Evolutionary conservation across 2,888 invertebrate genomes (phyloP), one percentile per base, ranked within the genome.

Genomic region (Polia nebulosa): DNA sequence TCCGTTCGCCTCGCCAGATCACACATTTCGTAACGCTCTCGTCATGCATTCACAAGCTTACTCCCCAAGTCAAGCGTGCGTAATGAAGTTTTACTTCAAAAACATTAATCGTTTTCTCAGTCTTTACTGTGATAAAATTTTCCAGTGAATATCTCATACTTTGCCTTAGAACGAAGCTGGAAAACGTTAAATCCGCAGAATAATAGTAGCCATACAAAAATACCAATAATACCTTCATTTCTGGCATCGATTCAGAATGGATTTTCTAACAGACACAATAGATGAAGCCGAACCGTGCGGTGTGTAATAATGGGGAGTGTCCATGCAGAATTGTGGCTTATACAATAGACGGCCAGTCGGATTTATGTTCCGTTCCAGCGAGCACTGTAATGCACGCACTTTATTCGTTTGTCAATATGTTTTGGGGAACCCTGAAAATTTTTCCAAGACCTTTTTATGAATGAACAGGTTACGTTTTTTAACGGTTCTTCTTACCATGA

Each of bases 271-370:
- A 83, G 83, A 84, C 85, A 88, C 84, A 88, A 85, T 86, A 80
- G 73, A 44, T 52, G 82, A 81, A 84, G 69, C 64, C 75, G 82
- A 82, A 64, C 71, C 29, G 64, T 72, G 72, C 78, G 76, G 76
- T 84, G 80, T 84, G 87, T 89, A 87, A 88, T 86, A 87, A 87
- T 78, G 74, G 83, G 84, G 85, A 84, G 84, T 81, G 85, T 65
- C 82, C 81, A 85, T 83, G 83, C 84, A 82, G 85, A 88, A 86
- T 69, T 80, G 82, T 78, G 70, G 82, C 77, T 77, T 72, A 79
- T 80, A 76, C 81, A 78, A 81, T 80, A 79, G 83, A 78, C 76
- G 76, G 71, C 69, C 74, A 72, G 75, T 72, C 67, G 55, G 71
- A 83, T 83, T 85, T 84, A 84, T 78, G 86, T 80, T 74, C 53